Percentiles rank a stretch among this genome's conserved stretches.
phyloP scores from a whole-genome alignment of 2,888 invertebrate genomes.

The Nycteola revayana region DNA sequence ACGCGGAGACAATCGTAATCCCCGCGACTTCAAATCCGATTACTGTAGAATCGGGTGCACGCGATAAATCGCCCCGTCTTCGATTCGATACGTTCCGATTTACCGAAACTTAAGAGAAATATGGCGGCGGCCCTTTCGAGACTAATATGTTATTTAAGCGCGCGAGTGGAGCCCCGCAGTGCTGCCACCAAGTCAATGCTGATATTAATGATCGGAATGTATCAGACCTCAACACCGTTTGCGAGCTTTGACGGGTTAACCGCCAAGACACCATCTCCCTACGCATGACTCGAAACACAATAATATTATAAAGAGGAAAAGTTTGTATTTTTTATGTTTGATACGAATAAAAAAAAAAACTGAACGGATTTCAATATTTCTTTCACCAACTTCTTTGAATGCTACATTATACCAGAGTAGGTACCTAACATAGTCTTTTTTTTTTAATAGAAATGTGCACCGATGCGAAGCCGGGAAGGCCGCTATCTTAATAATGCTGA shows the following conservation, averaged over 20 bases:
- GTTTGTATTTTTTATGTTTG: no score
- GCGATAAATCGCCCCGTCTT: conserved; percentile 64
- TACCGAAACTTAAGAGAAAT: conserved; percentile 69
- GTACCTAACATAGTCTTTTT: no score
- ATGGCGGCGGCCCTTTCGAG: conserved; percentile 70
- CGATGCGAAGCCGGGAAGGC: no score
- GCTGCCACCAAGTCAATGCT: conserved; percentile 69
- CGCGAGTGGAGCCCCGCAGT: conserved; percentile 64
- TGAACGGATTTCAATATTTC: no score
- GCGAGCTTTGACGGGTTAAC: conserved; percentile 18
- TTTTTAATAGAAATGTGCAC: no score
- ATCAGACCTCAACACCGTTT: conserved; percentile 53
- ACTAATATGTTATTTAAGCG: conserved; percentile 73
- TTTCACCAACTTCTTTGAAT: no score
- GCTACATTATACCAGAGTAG: no score
- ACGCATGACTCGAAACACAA: no score
- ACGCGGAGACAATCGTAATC: conserved; percentile 26
- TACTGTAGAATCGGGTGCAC: conserved; percentile 64
- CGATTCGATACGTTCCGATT: conserved; percentile 72
- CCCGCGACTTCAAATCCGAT: conserved; percentile 61
- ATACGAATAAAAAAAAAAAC: no score
- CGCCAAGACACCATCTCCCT: not conserved
- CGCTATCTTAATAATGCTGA: no score
- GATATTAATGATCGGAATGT: conserved; percentile 71
- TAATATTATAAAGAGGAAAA: no score